Base-by-base conservation (phyloP, 2,797 vertebrate species). In the Falco naumanni region DNA sequence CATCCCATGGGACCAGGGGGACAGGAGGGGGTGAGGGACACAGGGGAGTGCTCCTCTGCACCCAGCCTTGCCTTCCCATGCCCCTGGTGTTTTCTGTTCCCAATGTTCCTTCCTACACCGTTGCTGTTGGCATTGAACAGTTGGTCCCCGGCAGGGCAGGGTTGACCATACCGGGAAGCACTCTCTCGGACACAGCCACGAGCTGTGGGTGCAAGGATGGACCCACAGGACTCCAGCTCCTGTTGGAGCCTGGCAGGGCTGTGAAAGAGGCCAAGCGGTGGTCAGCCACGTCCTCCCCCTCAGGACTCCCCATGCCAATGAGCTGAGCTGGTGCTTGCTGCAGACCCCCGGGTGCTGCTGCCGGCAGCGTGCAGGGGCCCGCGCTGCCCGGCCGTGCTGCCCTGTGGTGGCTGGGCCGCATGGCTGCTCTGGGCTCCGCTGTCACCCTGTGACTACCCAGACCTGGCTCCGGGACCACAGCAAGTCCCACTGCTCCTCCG, bases 371-470 rank as follows among this genome's bases (percentile, higher is more conserved):
- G 3, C 64, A 65, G 79, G 15, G 65, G n/a, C 37, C 60, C 51
- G 5, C 37, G 37, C 37, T 37, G 37, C 37, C 37, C 37, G 47
- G 59, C 57, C 3, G 1, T 9, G 16, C 56, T 59, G 53, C 29
- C 33, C 50, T 11, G 3, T 4, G 33, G 53, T 53, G 12, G 28
- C 37, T n/a, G 39, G 39, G 53, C 16, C 4, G 8, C 43, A n/a
- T 2, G 1, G 71, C 14, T 25, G 57, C 61, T 37, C 72, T 20
- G 43, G 16, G 53, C 11, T 76, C 59, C 0, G 0, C 33, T 26
- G 8, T 54, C 22, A 13, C 28, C 50, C 74, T 16, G 7, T 9
- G 41, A 2, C 33, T 9, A 41, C 71, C 37, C 50, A 24, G 29
- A 25, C 39, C 25, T 2, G 5, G 29, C 75, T 47, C 45, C 51